Conservation (phyloP, 2,888 invertebrate species). For the Deilephila elpenor region DNA sequence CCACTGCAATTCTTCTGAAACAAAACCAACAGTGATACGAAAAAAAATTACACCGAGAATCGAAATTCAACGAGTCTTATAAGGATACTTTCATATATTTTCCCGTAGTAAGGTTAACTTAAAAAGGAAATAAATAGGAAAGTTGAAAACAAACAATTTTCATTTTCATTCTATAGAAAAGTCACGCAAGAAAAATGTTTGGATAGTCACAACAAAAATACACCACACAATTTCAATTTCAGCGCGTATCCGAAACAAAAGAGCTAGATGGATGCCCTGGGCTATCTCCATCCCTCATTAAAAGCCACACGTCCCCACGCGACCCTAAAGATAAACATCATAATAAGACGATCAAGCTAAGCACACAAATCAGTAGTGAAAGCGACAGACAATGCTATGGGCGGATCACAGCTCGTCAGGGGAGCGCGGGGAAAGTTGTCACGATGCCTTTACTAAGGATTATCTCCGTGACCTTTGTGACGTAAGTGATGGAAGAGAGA, state of each 20-base stretch:
- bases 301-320: neutral
- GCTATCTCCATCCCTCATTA: conserved; percentile 1
- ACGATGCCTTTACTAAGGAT: neutral
- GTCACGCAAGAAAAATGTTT: neutral
- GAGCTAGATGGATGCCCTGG: neutral
- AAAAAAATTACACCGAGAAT: too few species aligned
- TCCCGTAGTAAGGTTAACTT: too few species aligned
- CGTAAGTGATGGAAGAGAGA: neutral
- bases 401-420: conserved; percentile 30
- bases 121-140: too few species aligned
- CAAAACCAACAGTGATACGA: too few species aligned
- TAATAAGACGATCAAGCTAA: conserved; percentile 25
- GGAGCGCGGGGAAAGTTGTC: conserved; percentile 27
- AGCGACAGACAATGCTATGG: conserved; percentile 33
- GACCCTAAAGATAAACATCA: conserved; percentile 11
- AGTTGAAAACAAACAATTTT: too few species aligned
- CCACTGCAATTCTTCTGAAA: too few species aligned
- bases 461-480: neutral
- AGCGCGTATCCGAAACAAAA: neutral
- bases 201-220: neutral
- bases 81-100: too few species aligned
- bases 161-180: neutral
- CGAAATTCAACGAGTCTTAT: too few species aligned
- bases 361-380: conserved; percentile 33
- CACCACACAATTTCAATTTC: neutral